These are phyloP conservation scores for Aix galericulata DNA, from an alignment of 2,113 vertebrate genomes.

Conservation along the genomic window DNA sequence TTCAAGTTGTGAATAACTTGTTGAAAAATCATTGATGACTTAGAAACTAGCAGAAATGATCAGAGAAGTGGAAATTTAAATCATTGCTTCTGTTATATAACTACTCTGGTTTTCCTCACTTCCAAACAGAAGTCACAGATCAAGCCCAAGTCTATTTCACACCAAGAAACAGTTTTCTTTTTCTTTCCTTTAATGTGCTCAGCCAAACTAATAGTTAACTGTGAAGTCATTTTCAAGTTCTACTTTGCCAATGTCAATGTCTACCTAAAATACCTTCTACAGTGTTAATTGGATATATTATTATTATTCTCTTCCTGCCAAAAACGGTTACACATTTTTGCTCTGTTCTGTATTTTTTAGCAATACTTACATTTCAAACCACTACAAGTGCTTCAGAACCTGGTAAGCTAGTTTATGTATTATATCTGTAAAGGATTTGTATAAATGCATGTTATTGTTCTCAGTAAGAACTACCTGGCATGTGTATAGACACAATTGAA, in stretches of 20 bases:
- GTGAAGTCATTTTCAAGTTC: constrained; percentile 1
- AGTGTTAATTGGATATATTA: constrained; percentile 15
- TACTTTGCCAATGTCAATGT: background rate
- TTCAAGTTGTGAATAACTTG: background rate
- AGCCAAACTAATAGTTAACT: background rate
- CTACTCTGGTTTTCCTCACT: background rate
- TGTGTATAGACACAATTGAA: background rate
- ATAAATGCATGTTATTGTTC: background rate
- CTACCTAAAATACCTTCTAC: constrained; percentile 5
- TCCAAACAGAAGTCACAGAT: background rate
- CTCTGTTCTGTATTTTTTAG: background rate
- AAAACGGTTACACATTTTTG: background rate
- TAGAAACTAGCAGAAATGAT: background rate
- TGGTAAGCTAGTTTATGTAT: background rate
- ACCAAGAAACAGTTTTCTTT: background rate
- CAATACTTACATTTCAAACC: background rate
- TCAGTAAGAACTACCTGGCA: background rate
- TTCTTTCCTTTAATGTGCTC: background rate
- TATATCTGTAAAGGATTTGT: background rate
- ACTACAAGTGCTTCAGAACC: background rate
- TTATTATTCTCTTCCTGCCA: background rate
- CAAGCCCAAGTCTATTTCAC: background rate
- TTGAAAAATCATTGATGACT: background rate
- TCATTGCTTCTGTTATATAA: background rate
- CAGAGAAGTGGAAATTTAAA: constrained; percentile 1